Evolutionary conservation across 2,113 vertebrate genomes (phyloP), one percentile per base, ranked within the genome.

Genomic region (Collichthys lucidus): DNA sequence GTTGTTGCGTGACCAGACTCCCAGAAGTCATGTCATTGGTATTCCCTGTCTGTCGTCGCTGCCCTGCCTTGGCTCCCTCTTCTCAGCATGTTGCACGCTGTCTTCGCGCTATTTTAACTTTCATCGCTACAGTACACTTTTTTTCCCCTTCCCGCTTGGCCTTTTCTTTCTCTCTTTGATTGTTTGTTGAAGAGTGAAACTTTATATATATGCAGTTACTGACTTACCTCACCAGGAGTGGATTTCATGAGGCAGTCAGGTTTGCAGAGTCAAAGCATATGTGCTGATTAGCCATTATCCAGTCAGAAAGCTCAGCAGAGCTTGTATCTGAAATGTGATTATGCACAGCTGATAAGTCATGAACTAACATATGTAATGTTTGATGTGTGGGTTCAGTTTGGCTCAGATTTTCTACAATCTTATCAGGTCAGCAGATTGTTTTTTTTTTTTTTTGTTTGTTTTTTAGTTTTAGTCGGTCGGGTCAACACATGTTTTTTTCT

Each of bases 1-100:
- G 84, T 61, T 71, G 50, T 29, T 40, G 19, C 46, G 57, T 42
- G 63, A 62, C 71, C 81, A 85, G 72, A 70, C 75, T 87, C 68
- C 76, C 74, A 79, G 75, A 77, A 83, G 74, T 52, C 79, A 53
- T 64, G 56, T 69, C 69, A 90, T 91, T 91, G 88, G 76, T 89
- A 90, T 91, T 89, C 86, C 76, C 85, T 61, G 62, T 74, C 75
- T 80, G 80, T 86, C 26, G 35, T 59, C 3, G 2, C 70, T 71
- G 70, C 83, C 56, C 66, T 73, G 82, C 79, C 50, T 71, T 14
- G 14, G 10, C 70, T 88, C 52, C 65, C 77, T 72, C 75, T 29
- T 52, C 79, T 73, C 68, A 82, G 77, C 71, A 35, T 69, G 81
- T 61, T 24, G 44, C 55, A 49, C 19, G 1, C 55, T 69, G 15